phyloP scores from a whole-genome alignment of 2,113 vertebrate genomes.

The Dipodomys merriami region DNA sequence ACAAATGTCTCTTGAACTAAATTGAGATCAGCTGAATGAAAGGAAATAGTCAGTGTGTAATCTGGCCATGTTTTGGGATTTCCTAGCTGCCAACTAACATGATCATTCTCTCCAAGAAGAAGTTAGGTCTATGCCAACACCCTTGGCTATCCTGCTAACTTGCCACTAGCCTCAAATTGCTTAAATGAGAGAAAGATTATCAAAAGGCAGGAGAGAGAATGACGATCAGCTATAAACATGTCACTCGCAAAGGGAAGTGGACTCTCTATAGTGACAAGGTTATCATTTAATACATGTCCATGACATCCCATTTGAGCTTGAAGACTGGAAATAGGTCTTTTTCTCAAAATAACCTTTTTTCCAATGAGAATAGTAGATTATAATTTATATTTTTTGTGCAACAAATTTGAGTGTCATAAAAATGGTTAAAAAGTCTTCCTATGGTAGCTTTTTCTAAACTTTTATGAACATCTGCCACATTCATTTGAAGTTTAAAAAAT shows the following conservation, averaged over 20 bases:
- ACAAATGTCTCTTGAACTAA: slow-evolving; percentile 59
- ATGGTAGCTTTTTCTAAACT: slow-evolving; percentile 85
- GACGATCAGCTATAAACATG: slow-evolving; percentile 51
- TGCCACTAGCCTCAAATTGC: slow-evolving; percentile 66
- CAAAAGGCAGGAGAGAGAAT: slow-evolving; percentile 63
- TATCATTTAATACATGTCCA: slow-evolving; percentile 2
- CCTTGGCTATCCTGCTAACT: slow-evolving; percentile 71
- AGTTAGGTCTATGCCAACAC: slow-evolving; percentile 73
- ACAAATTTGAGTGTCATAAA: slow-evolving; percentile 82
- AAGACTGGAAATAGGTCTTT: slow-evolving; percentile 64
- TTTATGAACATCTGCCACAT: slow-evolving; percentile 85
- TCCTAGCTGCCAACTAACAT: slow-evolving; percentile 77
- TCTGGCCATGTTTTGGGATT: slow-evolving; percentile 72
- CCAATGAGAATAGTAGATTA: slow-evolving; percentile 69
- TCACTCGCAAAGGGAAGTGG: slow-evolving; percentile 30
- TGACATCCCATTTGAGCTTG: not conserved
- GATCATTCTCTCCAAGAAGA: slow-evolving; percentile 79
- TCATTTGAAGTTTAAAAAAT: slow-evolving; percentile 85
- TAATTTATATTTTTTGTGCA: slow-evolving; percentile 78
- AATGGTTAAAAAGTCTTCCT: slow-evolving; percentile 85
- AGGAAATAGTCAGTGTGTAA: slow-evolving; percentile 67
- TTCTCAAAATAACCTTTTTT: slow-evolving; percentile 64
- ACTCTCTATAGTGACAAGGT: slow-evolving; percentile 37
- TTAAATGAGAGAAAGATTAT: slow-evolving; percentile 63
- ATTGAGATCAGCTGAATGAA: slow-evolving; percentile 59